Percentiles rank a stretch among this genome's conserved stretches.
phyloP scores from a whole-genome alignment of 2,113 vertebrate genomes.

The Prietella phreatophila region DNA sequence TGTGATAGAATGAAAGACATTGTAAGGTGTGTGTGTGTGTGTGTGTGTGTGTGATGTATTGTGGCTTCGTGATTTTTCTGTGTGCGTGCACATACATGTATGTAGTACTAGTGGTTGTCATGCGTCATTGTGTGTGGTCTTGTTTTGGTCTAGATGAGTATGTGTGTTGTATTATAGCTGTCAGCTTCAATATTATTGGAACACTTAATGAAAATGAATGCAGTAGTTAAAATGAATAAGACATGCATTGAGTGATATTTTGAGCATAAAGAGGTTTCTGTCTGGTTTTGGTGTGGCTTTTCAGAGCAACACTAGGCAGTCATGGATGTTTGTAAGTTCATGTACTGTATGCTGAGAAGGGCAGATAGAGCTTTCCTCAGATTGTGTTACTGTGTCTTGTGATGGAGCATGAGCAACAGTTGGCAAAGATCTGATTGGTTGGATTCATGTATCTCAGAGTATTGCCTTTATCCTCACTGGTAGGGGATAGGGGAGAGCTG shows the following conservation, averaged over 20 bases:
- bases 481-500: not conserved
- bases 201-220: not conserved
- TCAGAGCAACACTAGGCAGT: not conserved
- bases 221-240: not conserved
- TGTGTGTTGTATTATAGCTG: not conserved
- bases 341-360: not conserved
- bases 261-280: not conserved
- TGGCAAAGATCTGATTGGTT: not conserved
- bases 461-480: not conserved
- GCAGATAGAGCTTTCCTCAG: not conserved
- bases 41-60: not conserved
- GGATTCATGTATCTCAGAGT: not conserved
- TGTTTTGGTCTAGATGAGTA: not conserved
- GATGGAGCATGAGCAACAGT: not conserved
- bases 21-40: not conserved
- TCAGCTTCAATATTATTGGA: not conserved
- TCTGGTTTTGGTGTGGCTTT: not conserved
- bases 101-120: not conserved
- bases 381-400: not conserved
- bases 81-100: not conserved
- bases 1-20: not conserved
- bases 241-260: not conserved
- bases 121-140: not conserved
- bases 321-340: not conserved
- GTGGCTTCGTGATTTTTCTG: not conserved